Conservation (phyloP, 64 coral and sea anemone species). For the Anthopleura sola region DNA sequence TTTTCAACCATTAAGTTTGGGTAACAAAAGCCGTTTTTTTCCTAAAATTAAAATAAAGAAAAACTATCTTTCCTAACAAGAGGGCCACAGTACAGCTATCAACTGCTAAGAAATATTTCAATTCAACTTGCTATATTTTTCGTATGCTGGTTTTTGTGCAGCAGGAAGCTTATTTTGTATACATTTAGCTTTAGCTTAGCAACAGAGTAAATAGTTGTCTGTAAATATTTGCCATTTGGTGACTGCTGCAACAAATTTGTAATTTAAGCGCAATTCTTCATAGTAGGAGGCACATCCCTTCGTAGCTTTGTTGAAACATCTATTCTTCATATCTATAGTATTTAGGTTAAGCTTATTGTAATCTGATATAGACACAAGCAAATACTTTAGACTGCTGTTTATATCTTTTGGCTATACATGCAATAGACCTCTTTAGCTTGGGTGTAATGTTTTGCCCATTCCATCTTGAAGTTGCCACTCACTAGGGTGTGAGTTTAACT, state of each 20-base stretch:
- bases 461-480: no score
- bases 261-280: not conserved
- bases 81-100: not conserved
- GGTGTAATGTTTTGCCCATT: no score
- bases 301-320: not conserved
- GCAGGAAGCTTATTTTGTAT: not conserved
- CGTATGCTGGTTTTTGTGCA: not conserved
- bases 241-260: not conserved
- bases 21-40: no score
- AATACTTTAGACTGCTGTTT: no score
- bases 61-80: not conserved
- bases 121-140: slow-evolving; percentile 10
- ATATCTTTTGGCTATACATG: not conserved
- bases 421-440: no score
- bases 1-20: no score
- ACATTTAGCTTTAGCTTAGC: not conserved
- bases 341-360: not conserved
- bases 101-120: not conserved
- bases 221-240: not conserved
- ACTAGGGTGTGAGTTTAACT: no score
- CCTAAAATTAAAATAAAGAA: not conserved
- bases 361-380: not conserved
- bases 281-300: not conserved
- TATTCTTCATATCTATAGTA: not conserved
- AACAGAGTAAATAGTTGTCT: not conserved